Conservation (phyloP, 2,797 vertebrate species). For the Ptychadena robeensis region DNA sequence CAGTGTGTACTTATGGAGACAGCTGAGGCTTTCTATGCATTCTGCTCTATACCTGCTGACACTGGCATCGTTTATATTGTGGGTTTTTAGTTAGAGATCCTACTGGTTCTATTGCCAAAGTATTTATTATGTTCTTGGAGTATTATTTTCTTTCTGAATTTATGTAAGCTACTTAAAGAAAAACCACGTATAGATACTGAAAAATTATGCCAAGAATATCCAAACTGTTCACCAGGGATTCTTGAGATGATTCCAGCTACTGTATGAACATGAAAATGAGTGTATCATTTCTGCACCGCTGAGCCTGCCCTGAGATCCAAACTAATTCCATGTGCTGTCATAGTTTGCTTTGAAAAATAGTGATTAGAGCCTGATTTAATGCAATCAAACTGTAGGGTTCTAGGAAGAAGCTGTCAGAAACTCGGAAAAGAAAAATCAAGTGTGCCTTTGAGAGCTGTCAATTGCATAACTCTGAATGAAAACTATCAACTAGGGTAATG, state of each 20-base stretch:
- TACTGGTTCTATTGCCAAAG: neutral
- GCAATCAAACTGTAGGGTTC: conserved; percentile 46
- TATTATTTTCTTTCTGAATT: conserved; percentile 2
- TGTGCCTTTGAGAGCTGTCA: conserved; percentile 37
- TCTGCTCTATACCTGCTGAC: too few species aligned
- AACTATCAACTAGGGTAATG: conserved; percentile 33
- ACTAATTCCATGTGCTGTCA: conserved; percentile 43
- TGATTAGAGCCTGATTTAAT: conserved; percentile 38
- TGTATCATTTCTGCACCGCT: conserved; percentile 19
- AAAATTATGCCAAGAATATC: neutral
- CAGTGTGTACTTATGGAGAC: too few species aligned
- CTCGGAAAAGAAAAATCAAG: conserved; percentile 15
- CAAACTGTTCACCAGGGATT: conserved; percentile 12
- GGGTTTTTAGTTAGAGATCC: too few species aligned
- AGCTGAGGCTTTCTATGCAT: too few species aligned
- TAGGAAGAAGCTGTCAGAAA: conserved; percentile 44
- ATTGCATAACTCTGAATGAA: conserved; percentile 23
- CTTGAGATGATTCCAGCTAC: neutral
- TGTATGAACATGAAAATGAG: conserved; percentile 26
- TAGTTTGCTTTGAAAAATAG: conserved; percentile 47
- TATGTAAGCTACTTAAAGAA: neutral
- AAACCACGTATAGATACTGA: conserved; percentile 12
- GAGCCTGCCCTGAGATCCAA: conserved; percentile 17
- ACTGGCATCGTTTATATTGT: too few species aligned
- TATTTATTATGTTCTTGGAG: neutral